A percentile compares a stretch with the other conserved stretches of the same genome.
Evolutionary conservation across 2,113 vertebrate genomes (phyloP).

Genomic region (Microcebus tavaratra): DNA sequence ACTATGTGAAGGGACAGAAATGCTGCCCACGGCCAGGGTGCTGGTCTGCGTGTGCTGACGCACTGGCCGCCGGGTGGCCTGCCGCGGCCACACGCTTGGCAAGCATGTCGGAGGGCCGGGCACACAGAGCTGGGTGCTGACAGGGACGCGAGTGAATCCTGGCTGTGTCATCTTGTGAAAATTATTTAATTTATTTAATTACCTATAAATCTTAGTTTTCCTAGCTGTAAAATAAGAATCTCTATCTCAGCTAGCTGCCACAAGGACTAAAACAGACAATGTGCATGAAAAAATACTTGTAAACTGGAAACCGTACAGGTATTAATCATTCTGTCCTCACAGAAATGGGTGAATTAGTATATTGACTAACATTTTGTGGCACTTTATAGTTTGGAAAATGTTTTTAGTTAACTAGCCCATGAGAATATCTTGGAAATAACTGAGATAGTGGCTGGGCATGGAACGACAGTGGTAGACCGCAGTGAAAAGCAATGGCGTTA

Average conservation of each 20-base stretch:
- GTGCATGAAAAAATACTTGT: background rate
- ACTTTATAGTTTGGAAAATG: constrained; percentile 10
- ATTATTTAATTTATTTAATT: constrained; percentile 16
- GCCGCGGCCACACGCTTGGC: background rate
- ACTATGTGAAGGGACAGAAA: background rate
- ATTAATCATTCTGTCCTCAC: background rate
- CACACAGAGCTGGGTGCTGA: background rate
- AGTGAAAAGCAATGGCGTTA: background rate
- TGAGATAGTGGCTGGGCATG: background rate
- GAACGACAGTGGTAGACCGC: background rate
- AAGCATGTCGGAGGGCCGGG: background rate
- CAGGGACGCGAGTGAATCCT: background rate
- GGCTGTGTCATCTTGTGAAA: background rate
- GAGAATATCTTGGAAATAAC: background rate
- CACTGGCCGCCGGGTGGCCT: background rate
- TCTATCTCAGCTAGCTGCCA: background rate
- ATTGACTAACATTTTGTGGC: constrained; percentile 13
- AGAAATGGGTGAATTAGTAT: background rate
- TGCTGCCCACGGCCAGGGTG: background rate
- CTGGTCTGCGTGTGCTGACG: background rate
- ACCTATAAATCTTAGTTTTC: background rate
- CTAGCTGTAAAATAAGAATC: constrained; percentile 9
- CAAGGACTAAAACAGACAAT: background rate
- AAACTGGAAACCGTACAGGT: background rate
- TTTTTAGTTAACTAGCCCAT: background rate